A percentile compares a stretch with the other conserved stretches of the same genome.
These are phyloP conservation scores for Labeo calbasu DNA, from an alignment of 2,797 vertebrate genomes.

Conservation along the genomic window DNA sequence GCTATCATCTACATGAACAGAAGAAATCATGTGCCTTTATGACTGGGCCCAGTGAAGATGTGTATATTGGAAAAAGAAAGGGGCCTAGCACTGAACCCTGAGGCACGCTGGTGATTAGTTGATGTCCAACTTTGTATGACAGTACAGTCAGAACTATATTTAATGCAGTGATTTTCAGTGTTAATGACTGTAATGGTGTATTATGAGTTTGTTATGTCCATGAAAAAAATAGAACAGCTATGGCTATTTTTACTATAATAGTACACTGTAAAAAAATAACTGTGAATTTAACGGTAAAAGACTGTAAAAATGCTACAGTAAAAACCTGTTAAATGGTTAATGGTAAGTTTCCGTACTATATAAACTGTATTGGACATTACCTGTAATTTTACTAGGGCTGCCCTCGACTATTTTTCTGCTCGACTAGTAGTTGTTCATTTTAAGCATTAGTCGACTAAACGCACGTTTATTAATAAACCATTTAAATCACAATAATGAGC, in stretches of 20 bases:
- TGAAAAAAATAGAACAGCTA: slow-evolving; percentile 55
- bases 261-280: no score
- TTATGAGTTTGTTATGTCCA: slow-evolving; percentile 55
- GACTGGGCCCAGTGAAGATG: background rate
- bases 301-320: no score
- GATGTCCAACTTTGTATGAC: background rate
- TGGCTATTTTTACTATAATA: slow-evolving; percentile 42
- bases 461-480: no score
- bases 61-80: background rate
- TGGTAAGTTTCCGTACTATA: no score
- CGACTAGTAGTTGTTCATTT: no score
- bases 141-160: slow-evolving; percentile 27
- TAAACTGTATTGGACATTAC: no score
- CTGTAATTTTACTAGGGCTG: no score
- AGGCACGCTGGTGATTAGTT: background rate
- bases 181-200: slow-evolving; percentile 36
- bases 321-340: no score
- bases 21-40: background rate
- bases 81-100: background rate
- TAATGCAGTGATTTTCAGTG: slow-evolving; percentile 8
- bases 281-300: no score
- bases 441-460: no score
- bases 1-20: background rate
- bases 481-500: no score
- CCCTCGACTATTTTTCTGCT: no score